A percentile compares a stretch with the other conserved stretches of the same genome.
Evolutionary conservation across 2,113 vertebrate species (phyloP).

Genomic region (Arothron firmamentum): DNA sequence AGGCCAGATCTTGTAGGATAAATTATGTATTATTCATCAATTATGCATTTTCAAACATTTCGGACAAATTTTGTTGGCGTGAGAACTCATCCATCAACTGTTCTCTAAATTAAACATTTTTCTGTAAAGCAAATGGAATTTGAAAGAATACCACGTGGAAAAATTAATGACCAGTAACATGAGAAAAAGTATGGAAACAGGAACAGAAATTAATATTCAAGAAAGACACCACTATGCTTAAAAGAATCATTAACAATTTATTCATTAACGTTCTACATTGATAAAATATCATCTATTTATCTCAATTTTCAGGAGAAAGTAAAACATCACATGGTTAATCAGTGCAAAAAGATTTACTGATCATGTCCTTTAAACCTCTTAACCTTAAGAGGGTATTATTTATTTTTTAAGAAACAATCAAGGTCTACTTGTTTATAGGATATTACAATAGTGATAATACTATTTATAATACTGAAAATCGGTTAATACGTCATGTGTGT

Average conservation of each 20-base stretch:
- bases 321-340: slow-evolving; percentile 21
- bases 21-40: too few species aligned
- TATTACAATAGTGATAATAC: slow-evolving; percentile 9
- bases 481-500: neutral
- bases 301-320: neutral
- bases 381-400: slow-evolving; percentile 1
- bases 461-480: neutral
- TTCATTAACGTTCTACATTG: slow-evolving; percentile 18
- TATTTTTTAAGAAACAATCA: neutral
- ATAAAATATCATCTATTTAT: neutral
- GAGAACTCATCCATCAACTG: neutral
- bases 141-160: too few species aligned
- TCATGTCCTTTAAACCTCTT: slow-evolving; percentile 5
- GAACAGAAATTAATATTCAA: slow-evolving; percentile 9
- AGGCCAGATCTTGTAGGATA: neutral
- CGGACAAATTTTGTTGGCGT: slow-evolving; percentile 1
- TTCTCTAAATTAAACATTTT: slow-evolving; percentile 2
- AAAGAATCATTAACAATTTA: slow-evolving; percentile 35
- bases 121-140: too few species aligned
- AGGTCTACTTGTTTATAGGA: too few species aligned
- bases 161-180: too few species aligned
- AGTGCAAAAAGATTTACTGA: slow-evolving; percentile 31
- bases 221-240: slow-evolving; percentile 19
- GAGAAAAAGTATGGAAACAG: too few species aligned
- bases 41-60: slow-evolving; percentile 18